Conservation (phyloP, 1,140 invertebrate species). For the Cryptotermes secundus region DNA sequence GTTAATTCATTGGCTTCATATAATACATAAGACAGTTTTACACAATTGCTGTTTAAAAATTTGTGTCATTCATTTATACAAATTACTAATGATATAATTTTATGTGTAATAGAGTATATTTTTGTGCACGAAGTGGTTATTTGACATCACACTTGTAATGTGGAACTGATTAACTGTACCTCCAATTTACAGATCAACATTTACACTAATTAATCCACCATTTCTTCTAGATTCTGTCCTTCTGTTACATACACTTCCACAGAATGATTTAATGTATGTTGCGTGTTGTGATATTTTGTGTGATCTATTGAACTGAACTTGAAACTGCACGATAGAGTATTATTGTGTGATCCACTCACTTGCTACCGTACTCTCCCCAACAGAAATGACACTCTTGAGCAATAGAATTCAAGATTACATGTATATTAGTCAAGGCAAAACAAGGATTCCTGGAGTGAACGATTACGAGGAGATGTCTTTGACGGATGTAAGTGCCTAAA, state of each 20-base stretch:
- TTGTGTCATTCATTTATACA: too few relatives aligned
- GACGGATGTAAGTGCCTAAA: slow-evolving; percentile 84
- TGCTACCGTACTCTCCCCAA: slow-evolving; percentile 38
- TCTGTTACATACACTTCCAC: background rate
- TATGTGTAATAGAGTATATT: too few relatives aligned
- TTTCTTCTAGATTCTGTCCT: background rate
- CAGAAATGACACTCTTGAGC: slow-evolving; percentile 80
- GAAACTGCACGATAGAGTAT: background rate
- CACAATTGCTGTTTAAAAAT: too few relatives aligned
- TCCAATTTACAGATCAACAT: too few relatives aligned
- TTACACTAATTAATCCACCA: background rate
- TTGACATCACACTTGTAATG: too few relatives aligned
- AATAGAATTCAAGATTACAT: slow-evolving; percentile 83
- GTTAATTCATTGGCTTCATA: too few relatives aligned
- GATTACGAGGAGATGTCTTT: slow-evolving; percentile 87
- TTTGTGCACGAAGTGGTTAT: too few relatives aligned
- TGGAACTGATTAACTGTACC: too few relatives aligned
- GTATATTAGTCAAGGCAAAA: slow-evolving; percentile 88
- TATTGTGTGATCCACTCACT: background rate
- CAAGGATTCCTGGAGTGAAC: slow-evolving; percentile 90
- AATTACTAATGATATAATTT: too few relatives aligned
- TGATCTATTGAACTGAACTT: background rate
- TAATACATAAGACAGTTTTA: too few relatives aligned
- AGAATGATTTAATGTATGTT: background rate
- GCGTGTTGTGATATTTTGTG: background rate